phyloP scores from a whole-genome alignment of 2,888 invertebrate genomes.

The Chymomyza fuscimana region DNA sequence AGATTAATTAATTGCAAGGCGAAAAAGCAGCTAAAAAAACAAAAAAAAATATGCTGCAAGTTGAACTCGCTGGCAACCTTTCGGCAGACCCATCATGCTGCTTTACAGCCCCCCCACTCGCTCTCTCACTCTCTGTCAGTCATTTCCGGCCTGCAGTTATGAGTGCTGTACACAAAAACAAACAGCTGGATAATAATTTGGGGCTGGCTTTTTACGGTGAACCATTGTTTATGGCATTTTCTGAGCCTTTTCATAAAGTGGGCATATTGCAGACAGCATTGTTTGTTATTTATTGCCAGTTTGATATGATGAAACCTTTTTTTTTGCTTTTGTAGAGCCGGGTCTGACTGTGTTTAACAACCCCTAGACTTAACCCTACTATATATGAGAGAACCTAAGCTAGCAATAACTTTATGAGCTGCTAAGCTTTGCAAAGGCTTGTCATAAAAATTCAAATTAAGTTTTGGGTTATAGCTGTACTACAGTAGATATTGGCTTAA shows the following conservation, averaged over 20 bases:
- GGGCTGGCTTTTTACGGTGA: neutral
- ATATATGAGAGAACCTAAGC: neutral
- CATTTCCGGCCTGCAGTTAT: constrained; percentile 66
- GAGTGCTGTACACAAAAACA: constrained; percentile 35
- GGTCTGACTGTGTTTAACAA: neutral
- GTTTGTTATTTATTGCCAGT: constrained; percentile 73
- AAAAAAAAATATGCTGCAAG: constrained; percentile 68
- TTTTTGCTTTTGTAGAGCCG: neutral
- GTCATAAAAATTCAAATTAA: constrained; percentile 62
- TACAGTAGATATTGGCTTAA: neutral
- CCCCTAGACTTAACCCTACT: neutral
- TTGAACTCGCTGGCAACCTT: constrained; percentile 29
- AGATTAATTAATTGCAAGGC: constrained; percentile 74
- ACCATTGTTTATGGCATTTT: constrained; percentile 39
- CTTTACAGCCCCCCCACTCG: neutral
- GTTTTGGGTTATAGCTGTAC: constrained; percentile 7
- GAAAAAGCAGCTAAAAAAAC: neutral
- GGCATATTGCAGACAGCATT: constrained; percentile 73
- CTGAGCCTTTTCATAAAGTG: constrained; percentile 49
- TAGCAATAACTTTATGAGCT: constrained; percentile 7
- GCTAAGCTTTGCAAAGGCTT: constrained; percentile 8
- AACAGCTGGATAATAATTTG: neutral
- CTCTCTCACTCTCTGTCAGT: constrained; percentile 47
- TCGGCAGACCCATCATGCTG: neutral
- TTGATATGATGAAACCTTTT: constrained; percentile 64